Evolutionary conservation across 2,888 invertebrate species (phyloP).

Genomic region (Hydrotaea diabolus): DNA sequence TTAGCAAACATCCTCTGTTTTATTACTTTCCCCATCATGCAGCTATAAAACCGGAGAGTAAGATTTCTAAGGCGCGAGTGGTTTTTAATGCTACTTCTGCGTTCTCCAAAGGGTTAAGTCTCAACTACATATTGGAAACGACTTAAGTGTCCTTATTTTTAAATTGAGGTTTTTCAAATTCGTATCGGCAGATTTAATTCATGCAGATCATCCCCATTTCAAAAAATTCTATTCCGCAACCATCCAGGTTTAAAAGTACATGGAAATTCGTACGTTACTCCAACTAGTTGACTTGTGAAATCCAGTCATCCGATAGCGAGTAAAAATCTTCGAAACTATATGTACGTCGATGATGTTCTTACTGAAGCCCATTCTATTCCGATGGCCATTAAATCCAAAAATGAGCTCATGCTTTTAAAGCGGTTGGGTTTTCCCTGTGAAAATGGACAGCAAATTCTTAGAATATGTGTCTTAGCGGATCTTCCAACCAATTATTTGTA

Average conservation of each 20-base stretch:
- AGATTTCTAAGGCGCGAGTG: not conserved
- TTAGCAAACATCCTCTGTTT: no score
- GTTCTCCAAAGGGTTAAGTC: not conserved
- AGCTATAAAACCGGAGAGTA: not conserved
- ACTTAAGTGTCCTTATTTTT: not conserved
- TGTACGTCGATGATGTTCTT: slow-evolving; percentile 57
- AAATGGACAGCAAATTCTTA: not conserved
- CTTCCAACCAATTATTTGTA: not conserved
- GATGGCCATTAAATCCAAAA: slow-evolving; percentile 32
- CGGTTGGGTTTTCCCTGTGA: not conserved
- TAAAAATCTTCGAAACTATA: slow-evolving; percentile 8
- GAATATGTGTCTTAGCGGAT: not conserved
- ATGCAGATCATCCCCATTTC: not conserved
- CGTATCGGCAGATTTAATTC: not conserved
- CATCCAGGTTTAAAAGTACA: no score
- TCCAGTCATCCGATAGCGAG: slow-evolving; percentile 42
- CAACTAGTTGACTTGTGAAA: no score
- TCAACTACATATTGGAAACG: not conserved
- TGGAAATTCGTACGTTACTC: no score
- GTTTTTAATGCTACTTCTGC: not conserved
- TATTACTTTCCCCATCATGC: not conserved
- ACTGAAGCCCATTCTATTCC: slow-evolving; percentile 52
- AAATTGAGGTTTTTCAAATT: not conserved
- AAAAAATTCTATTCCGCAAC: not conserved
- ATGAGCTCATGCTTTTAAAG: slow-evolving; percentile 29